Evolutionary conservation across 2,113 vertebrate genomes (phyloP).

Genomic region (Galeopterus variegatus): DNA sequence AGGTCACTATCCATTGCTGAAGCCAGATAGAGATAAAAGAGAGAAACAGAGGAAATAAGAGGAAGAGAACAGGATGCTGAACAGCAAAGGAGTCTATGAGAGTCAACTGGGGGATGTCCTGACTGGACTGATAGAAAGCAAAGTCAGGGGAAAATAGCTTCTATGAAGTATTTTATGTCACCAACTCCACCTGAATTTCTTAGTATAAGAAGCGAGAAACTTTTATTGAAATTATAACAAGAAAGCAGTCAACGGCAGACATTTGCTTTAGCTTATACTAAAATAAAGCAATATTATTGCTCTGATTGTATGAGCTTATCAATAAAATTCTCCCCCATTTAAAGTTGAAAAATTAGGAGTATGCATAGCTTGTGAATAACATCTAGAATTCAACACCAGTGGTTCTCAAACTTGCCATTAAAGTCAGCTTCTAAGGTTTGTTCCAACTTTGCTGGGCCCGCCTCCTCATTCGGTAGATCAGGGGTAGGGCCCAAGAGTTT

Average conservation of each 20-base stretch:
- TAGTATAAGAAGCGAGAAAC: not conserved
- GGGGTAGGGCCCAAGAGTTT: not conserved
- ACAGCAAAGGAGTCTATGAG: not conserved
- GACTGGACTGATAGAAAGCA: not conserved
- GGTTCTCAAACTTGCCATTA: not conserved
- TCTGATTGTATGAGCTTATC: not conserved
- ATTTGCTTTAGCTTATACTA: not conserved
- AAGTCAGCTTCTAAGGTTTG: not conserved
- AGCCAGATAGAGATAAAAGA: not conserved
- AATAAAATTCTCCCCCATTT: not conserved
- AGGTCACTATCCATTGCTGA: not conserved
- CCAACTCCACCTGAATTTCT: not conserved
- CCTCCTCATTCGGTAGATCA: no score
- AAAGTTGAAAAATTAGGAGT: not conserved
- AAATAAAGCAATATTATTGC: not conserved
- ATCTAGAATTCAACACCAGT: not conserved
- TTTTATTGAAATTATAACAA: not conserved
- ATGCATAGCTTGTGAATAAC: not conserved
- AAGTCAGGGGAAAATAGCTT: not conserved
- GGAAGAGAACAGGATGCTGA: not conserved
- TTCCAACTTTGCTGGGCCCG: accelerated
- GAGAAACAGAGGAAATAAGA: not conserved
- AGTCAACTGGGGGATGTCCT: accelerated
- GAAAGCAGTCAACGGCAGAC: not conserved
- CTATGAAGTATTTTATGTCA: accelerated